These are phyloP conservation scores for Encarsia formosa DNA, from an alignment of 2,888 invertebrate species.

Conservation along the genomic window DNA sequence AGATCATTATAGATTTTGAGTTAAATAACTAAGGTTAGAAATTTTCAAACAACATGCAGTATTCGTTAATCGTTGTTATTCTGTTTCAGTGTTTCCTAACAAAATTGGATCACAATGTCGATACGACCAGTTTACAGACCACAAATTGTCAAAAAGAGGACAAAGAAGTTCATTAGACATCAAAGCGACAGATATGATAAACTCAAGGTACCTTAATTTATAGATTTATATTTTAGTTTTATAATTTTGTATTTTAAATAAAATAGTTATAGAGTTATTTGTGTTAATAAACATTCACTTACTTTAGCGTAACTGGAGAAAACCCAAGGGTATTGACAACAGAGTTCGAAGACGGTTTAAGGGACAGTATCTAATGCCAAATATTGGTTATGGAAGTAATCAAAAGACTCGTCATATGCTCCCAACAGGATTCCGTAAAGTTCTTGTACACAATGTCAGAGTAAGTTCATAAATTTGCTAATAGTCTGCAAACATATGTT, in stretches of 20 bases:
- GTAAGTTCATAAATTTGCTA: conserved; percentile 55
- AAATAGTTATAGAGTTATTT: not conserved
- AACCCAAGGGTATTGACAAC: conserved; percentile 99
- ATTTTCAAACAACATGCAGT: not conserved
- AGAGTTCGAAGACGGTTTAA: conserved; percentile 98
- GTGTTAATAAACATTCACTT: not conserved
- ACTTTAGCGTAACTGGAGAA: conserved; percentile 87
- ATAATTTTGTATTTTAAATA: conserved; percentile 6
- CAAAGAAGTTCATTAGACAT: conserved; percentile 97
- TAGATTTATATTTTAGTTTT: not conserved
- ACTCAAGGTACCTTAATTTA: conserved; percentile 68
- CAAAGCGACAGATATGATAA: conserved; percentile 98
- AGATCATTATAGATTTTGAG: conserved; percentile 28
- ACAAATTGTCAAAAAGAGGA: conserved; percentile 93
- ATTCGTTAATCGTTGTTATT: too few species aligned
- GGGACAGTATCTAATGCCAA: conserved; percentile 98
- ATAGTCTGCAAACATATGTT: too few species aligned
- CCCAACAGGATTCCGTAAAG: conserved; percentile 96
- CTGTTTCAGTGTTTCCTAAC: conserved; percentile 37
- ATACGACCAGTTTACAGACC: conserved; percentile 87
- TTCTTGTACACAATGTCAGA: conserved; percentile 82
- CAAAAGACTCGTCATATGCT: conserved; percentile 94
- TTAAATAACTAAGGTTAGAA: conserved; percentile 5
- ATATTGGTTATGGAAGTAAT: conserved; percentile 97
- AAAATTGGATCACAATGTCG: conserved; percentile 68